Evolutionary conservation across 2,888 invertebrate genomes (phyloP).

Genomic region (Tetramorium bicarinatum): DNA sequence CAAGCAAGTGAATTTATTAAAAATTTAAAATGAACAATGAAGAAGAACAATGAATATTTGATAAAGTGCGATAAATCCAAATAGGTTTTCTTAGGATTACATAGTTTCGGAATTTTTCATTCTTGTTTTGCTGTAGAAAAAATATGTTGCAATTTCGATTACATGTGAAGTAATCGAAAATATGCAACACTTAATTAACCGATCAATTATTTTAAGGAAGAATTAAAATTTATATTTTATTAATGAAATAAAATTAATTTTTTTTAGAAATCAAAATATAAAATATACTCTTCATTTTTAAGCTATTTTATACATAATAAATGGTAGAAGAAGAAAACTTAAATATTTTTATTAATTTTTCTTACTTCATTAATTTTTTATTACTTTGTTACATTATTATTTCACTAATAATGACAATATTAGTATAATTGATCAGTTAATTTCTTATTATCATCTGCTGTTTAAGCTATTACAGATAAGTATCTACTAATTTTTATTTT

Average conservation of each 20-base stretch:
- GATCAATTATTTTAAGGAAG: not conserved
- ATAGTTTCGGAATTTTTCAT: not conserved
- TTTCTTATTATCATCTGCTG: not conserved
- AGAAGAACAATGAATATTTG: conserved; percentile 64
- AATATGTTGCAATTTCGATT: not conserved
- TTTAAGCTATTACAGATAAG: not conserved
- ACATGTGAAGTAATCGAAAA: not conserved
- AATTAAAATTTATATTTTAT: not conserved
- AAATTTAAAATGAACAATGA: conserved; percentile 60
- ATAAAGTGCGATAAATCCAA: conserved; percentile 49
- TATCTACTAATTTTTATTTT: not conserved
- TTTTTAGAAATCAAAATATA: not conserved
- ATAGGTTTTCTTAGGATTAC: conserved; percentile 3
- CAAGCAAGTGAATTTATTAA: conserved; percentile 67
- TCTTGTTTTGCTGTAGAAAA: not conserved
- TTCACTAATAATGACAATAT: not conserved
- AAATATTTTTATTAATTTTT: no score
- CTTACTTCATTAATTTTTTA: no score
- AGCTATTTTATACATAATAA: not conserved
- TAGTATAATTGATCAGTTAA: not conserved
- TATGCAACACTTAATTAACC: not conserved
- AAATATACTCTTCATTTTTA: not conserved
- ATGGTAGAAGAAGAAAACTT: no score
- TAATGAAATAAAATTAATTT: not conserved
- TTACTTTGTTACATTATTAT: no score